These are phyloP conservation scores for Dendropsophus ebraccatus DNA, from an alignment of 2,113 vertebrate species.

Conservation along the genomic window DNA sequence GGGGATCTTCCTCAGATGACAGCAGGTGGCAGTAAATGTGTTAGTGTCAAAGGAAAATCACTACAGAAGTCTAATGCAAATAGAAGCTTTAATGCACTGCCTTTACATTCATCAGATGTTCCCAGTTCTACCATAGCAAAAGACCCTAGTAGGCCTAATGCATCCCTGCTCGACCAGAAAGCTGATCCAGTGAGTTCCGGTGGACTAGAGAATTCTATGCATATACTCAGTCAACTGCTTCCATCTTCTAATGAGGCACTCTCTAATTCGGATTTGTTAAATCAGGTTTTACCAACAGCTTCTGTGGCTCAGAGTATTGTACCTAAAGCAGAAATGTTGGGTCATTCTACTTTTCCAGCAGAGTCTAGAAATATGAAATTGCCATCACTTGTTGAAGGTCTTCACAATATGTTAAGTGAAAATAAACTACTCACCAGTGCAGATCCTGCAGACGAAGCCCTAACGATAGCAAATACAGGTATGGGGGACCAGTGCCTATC, in stretches of 20 bases:
- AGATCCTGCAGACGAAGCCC: conserved; percentile 59
- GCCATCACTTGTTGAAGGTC: conserved; percentile 68
- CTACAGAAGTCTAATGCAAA: conserved; percentile 59
- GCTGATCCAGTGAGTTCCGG: conserved; percentile 59
- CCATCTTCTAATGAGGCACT: conserved; percentile 6
- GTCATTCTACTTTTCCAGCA: conserved; percentile 62
- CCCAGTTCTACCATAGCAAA: conserved; percentile 64
- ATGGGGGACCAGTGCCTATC: conserved; percentile 69
- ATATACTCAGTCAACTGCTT: conserved; percentile 49
- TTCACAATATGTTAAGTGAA: conserved; percentile 68
- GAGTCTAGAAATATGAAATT: conserved; percentile 65
- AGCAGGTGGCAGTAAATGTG: conserved; percentile 62
- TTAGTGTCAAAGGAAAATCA: conserved; percentile 65
- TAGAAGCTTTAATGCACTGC: conserved; percentile 60
- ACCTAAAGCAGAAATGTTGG: conserved; percentile 8
- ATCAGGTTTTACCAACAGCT: conserved; percentile 4
- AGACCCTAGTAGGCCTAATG: conserved; percentile 26
- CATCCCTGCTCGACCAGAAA: conserved; percentile 56
- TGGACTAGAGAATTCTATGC: conserved; percentile 54
- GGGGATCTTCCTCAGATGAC: conserved; percentile 62
- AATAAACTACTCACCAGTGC: conserved; percentile 63
- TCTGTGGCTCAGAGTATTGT: neutral
- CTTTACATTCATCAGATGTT: conserved; percentile 60
- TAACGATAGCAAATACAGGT: conserved; percentile 59
- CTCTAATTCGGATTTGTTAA: neutral